These are phyloP conservation scores for Limnephilus lunatus DNA, from an alignment of 2,888 invertebrate genomes.

Conservation along the genomic window DNA sequence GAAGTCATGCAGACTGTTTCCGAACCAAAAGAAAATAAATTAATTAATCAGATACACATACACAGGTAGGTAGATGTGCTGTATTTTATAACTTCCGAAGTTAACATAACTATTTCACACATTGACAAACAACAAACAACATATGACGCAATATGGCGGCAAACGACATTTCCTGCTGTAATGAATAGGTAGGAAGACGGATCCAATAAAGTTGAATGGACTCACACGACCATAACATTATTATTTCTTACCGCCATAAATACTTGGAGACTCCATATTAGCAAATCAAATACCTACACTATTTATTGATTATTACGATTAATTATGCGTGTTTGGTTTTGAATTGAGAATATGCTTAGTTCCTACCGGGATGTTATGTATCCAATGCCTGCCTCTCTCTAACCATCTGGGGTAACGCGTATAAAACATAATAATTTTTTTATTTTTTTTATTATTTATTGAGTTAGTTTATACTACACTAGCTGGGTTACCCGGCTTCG, in stretches of 20 bases:
- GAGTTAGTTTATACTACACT: too few relatives aligned
- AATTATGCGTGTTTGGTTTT: too few relatives aligned
- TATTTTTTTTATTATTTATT: too few relatives aligned
- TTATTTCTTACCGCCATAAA: neutral
- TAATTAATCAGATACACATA: neutral
- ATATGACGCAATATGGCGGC: neutral
- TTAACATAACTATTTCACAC: neutral
- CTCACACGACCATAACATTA: neutral
- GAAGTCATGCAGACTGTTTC: neutral
- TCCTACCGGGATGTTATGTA: too few relatives aligned
- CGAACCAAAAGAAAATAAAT: neutral
- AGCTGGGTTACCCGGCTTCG: too few relatives aligned
- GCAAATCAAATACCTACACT: neutral
- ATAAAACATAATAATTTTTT: too few relatives aligned
- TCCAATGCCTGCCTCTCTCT: too few relatives aligned
- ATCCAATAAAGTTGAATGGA: neutral
- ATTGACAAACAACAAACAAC: neutral
- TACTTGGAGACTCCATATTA: neutral
- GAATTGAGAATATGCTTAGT: too few relatives aligned
- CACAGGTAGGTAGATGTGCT: neutral
- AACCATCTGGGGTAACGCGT: too few relatives aligned
- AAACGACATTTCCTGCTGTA: neutral
- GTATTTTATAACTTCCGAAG: neutral
- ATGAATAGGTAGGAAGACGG: neutral
- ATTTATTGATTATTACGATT: too few relatives aligned